Percentiles rank a stretch among this genome's conserved stretches.
These are phyloP conservation scores for Bombus picipes DNA, from an alignment of 1,140 invertebrate genomes.

Conservation along the genomic window DNA sequence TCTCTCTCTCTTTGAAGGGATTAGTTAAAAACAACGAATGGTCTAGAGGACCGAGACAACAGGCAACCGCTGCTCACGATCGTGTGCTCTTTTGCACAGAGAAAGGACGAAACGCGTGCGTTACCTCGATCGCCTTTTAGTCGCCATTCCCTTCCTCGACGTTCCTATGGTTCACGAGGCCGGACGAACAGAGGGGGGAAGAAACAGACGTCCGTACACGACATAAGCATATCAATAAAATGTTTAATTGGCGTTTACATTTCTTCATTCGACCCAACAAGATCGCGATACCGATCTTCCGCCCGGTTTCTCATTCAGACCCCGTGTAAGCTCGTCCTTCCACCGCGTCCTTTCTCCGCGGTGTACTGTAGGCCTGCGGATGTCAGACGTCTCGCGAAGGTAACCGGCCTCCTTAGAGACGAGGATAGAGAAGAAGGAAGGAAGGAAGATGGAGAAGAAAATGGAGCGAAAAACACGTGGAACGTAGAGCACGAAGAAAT, in stretches of 20 bases:
- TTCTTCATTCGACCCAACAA: slow-evolving; percentile 77
- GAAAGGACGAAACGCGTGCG: slow-evolving; percentile 14
- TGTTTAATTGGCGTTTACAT: slow-evolving; percentile 81
- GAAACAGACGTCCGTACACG: slow-evolving; percentile 72
- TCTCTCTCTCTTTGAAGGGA: slow-evolving; percentile 2
- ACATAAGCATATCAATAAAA: slow-evolving; percentile 81
- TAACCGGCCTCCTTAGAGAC: slow-evolving; percentile 29
- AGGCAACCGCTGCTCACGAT: too few species aligned
- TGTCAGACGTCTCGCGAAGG: slow-evolving; percentile 50
- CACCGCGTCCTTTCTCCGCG: slow-evolving; percentile 36
- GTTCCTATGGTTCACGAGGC: background rate
- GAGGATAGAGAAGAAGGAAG: background rate
- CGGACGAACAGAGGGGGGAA: slow-evolving; percentile 7
- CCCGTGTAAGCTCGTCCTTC: slow-evolving; percentile 51
- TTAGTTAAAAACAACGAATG: slow-evolving; percentile 58
- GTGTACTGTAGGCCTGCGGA: slow-evolving; percentile 21
- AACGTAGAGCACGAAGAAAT: slow-evolving; percentile 14
- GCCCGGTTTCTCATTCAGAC: slow-evolving; percentile 58
- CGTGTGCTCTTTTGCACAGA: too few species aligned
- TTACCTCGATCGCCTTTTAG: slow-evolving; percentile 36
- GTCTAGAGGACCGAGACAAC: slow-evolving; percentile 14
- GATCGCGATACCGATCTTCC: slow-evolving; percentile 77
- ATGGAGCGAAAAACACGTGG: slow-evolving; percentile 16
- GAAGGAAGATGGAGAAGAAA: background rate
- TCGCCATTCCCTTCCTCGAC: background rate